Base-by-base conservation (phyloP, 2,888 invertebrate genomes). In the Leucania comma region DNA sequence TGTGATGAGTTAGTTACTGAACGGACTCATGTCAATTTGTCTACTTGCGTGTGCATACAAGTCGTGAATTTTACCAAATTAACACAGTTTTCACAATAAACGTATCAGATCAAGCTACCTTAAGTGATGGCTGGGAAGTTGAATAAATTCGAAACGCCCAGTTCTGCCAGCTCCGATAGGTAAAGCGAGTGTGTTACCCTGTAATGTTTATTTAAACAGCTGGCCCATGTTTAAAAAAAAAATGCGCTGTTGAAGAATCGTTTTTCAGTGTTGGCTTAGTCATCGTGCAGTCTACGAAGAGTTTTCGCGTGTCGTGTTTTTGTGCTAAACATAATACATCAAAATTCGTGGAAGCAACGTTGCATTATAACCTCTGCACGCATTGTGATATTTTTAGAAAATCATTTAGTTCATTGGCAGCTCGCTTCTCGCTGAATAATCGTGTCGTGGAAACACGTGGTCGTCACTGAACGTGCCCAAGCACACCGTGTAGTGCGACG, bases 131-230 rank as follows among this genome's bases (percentile, higher is more conserved):
- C 96, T 92, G 96, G 95, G 82, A 95, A 94, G 91, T 91, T 96
- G 91, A 97, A 96, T 89, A 97, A 97, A 91, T 97, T 98, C 89
- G 98, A 98, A 95, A 98, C 98, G 83, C 98, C 98, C 86, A 98
- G 98, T 92, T 98, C 98, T 75, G 98, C 98, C 81, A 98, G 98
- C 94, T 98, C 98, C 80, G 98, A 98, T 96, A 98, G 98, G 98
- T 98, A 97, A 95, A 92, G 85, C 89, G 88, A 87, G 91, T 91
- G 90, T 90, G 89, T 85, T 92, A 92, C 91, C 90, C 89, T 84
- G 79, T 84, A 88, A 88, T 94, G 94, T 95, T 94, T 95, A 92
- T 94, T 93, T 93, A 89, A 90, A 92, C 95, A 95, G 95, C 95
- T 95, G 95, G 92, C 89, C 89, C 81, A 86, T 90, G 91, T 92